These are phyloP conservation scores for Nyleta sp. DNA, from an alignment of 2,888 invertebrate genomes.

Conservation along the genomic window DNA sequence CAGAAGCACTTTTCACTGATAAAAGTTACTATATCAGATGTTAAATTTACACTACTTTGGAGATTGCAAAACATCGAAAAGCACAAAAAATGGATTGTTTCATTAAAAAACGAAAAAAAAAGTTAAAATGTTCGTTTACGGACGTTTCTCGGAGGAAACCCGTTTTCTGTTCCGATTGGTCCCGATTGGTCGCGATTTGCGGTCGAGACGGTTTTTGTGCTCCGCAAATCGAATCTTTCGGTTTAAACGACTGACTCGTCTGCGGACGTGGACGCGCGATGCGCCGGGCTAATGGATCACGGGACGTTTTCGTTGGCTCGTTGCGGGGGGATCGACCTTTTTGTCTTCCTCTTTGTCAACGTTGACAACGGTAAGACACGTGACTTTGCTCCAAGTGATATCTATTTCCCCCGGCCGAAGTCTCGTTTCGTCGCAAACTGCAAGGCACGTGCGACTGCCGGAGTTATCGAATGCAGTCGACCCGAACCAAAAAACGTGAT, in stretches of 20 bases:
- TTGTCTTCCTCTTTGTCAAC: slow-evolving; percentile 47
- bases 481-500: slow-evolving; percentile 51
- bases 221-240: slow-evolving; percentile 31
- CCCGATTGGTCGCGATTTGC: slow-evolving; percentile 26
- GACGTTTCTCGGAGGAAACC: too few species aligned
- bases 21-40: too few species aligned
- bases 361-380: slow-evolving; percentile 53
- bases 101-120: too few species aligned
- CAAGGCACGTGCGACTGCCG: slow-evolving; percentile 38
- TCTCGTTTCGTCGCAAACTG: slow-evolving; percentile 30
- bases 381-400: slow-evolving; percentile 44
- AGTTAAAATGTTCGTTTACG: too few species aligned
- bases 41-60: too few species aligned
- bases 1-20: too few species aligned
- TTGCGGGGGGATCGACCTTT: slow-evolving; percentile 16
- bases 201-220: slow-evolving; percentile 11
- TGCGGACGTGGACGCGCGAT: slow-evolving; percentile 6
- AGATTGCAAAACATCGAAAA: too few species aligned
- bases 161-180: too few species aligned
- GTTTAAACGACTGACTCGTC: slow-evolving; percentile 21
- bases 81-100: too few species aligned
- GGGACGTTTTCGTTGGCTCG: slow-evolving; percentile 33
- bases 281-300: slow-evolving; percentile 33
- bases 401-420: slow-evolving; percentile 32
- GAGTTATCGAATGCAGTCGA: slow-evolving; percentile 38